Evolutionary conservation across 2,888 invertebrate species (phyloP).

Genomic region (Athalia rosae): DNA sequence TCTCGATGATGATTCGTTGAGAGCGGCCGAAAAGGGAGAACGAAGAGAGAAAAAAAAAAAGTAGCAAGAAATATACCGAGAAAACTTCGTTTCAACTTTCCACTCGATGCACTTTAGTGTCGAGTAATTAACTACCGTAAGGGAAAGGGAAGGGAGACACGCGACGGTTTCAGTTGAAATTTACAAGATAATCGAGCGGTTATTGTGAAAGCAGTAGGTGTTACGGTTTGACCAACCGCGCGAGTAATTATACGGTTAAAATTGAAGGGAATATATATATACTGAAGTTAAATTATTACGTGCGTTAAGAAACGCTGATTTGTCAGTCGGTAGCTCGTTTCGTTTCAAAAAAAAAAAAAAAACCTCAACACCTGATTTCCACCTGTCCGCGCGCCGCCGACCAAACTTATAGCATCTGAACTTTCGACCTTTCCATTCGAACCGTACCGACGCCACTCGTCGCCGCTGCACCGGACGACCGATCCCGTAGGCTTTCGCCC

Average conservation of each 20-base stretch:
- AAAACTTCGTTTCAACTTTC: constrained; percentile 22
- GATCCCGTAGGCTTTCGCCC: background rate
- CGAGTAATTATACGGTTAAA: too few species aligned
- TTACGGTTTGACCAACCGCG: too few species aligned
- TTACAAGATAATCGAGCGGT: background rate
- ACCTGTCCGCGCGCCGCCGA: too few species aligned
- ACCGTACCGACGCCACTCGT: background rate
- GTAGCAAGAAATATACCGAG: background rate
- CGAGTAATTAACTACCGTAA: constrained; percentile 15
- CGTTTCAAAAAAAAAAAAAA: too few species aligned
- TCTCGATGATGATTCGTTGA: constrained; percentile 15
- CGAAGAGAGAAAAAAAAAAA: background rate
- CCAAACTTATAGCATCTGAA: background rate
- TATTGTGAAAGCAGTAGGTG: background rate
- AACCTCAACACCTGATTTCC: too few species aligned
- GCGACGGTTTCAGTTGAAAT: background rate
- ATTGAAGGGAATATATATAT: too few species aligned
- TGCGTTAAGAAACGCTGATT: too few species aligned
- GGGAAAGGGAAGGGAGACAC: background rate
- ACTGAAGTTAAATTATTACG: too few species aligned
- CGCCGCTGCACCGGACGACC: too few species aligned
- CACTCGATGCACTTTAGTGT: constrained; percentile 3
- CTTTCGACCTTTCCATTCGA: constrained; percentile 14
- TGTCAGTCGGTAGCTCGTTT: too few species aligned
- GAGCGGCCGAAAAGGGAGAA: background rate